Conservation (phyloP, 2,797 vertebrate species). For the Ctenopoma multispine region DNA sequence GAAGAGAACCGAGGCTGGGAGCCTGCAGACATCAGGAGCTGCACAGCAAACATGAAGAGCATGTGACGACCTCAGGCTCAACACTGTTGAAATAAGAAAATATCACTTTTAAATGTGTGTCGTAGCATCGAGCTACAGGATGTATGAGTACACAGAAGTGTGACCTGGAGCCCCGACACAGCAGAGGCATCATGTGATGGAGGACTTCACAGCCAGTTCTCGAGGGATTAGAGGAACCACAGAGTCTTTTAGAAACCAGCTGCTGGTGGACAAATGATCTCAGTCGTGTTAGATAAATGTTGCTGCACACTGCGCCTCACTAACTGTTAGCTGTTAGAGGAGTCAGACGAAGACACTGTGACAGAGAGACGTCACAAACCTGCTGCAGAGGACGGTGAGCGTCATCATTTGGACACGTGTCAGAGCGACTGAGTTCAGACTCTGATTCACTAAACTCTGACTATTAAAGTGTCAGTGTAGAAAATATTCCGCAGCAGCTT, state of each 20-base stretch:
- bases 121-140: neutral
- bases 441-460: too few species aligned
- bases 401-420: too few species aligned
- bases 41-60: slow-evolving; percentile 49
- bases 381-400: too few species aligned
- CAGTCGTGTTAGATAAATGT: too few species aligned
- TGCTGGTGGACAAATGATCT: too few species aligned
- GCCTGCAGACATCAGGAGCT: slow-evolving; percentile 20
- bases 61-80: slow-evolving; percentile 65
- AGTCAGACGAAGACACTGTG: too few species aligned
- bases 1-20: neutral
- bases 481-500: too few species aligned
- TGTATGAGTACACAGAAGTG: slow-evolving; percentile 16
- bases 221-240: slow-evolving; percentile 39
- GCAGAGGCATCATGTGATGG: slow-evolving; percentile 57
- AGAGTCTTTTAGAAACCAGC: slow-evolving; percentile 20
- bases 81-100: slow-evolving; percentile 32
- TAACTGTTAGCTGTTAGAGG: too few species aligned
- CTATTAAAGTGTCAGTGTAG: too few species aligned
- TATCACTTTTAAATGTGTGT: slow-evolving; percentile 9
- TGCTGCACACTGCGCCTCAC: too few species aligned
- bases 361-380: too few species aligned
- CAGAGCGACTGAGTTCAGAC: too few species aligned
- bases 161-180: neutral
- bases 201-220: slow-evolving; percentile 21